Base-by-base conservation (phyloP, 2,113 vertebrate genomes). In the Semicossyphus pulcher region DNA sequence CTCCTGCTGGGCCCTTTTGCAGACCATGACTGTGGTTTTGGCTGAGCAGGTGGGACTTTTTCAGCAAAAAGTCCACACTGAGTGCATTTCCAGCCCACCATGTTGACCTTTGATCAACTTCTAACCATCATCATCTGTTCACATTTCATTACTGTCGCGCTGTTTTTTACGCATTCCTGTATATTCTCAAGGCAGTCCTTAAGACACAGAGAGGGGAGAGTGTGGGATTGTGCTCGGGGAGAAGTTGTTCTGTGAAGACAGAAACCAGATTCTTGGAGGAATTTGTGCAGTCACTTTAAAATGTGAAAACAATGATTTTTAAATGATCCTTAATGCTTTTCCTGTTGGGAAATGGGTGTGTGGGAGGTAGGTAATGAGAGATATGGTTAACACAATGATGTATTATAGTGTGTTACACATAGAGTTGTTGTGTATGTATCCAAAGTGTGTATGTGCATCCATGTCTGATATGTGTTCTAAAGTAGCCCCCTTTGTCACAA, bases 141-240 rank as follows among this genome's bases (percentile, higher is more conserved):
- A 15, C 68, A 89, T 84, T 75, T 77, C 49, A 78, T 67, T 74
- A 83, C 67, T 84, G 59, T 74, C 70, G 49, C 67, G 26, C 76
- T 58, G 77, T 76, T 68, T 62, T 65, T 75, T 71, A 28, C 37
- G 66, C 78, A 86, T 91, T 91, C 84, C 85, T 68, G 58, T 42
- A 73, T 87, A 87, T 76, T 87, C 87, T 89, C 84, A 45, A 70
- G 80, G 72, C 63, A 73, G 42, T 82, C 69, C 25, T 83, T 69
- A 59, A 72, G 52, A 85, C 20, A 69, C 62, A 52, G 73, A 62
- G 78, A 81, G 57, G 63, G 37, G 66, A 75, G 76, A 86, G 82
- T 84, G 90, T 91, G 85, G 88, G 91, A 86, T 84, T 76, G 74
- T 76, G 76, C 78, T 80, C 83, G 66, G 76, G 68, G 72, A 87